Base-by-base conservation (phyloP, 2,113 vertebrate species). In the Herpailurus yagouaroundi region DNA sequence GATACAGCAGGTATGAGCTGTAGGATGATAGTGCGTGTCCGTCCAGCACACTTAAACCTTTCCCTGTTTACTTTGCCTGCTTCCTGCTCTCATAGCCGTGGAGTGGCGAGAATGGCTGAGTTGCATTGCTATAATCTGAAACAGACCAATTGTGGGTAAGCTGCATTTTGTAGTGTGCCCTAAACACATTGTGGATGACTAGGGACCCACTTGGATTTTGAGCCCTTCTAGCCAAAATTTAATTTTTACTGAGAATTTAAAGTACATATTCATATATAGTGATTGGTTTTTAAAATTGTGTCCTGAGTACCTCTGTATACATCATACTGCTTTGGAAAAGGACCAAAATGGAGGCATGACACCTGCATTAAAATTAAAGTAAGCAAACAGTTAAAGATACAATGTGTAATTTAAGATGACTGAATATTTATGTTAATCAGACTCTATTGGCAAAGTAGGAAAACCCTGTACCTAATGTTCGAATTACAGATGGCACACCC, bases 181-280 rank as follows among this genome's bases (percentile, higher is more conserved):
- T 80, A n/a, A 90, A 69, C 50, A 48, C 21, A 6, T 57, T 50
- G n/a, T 77, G 12, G 12, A 71, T 91, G 66, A 45, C 57, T 64
- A 21, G 55, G 25, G 48, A 64, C 27, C 12, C 33, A 4, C 0
- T 3, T 36, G 55, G 36, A 14, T 74, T 64, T 77, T 64, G 52
- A 91, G 19, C 3, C 48, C 45, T 86, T 81, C 87, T 36, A 81
- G 33, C 69, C 69, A 27, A 33, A 23, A 69, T 45, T 87, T 86
- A 69, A 83, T 87, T 57, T 89, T 92, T 87, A 16, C n/a, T 94
- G 79, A 69, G 11, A 92, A 94, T 94, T 94, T 86, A 79, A 88
- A 92, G 50, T 94, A 64, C n/a, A 4, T 68, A 29, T 45, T 81
- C 52, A 63, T 52, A 90, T 87, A 85, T 52, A 31, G 12, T 87